These are phyloP conservation scores for Liopterus haemorrhoidalis DNA, from an alignment of 2,888 invertebrate species.

Conservation along the genomic window DNA sequence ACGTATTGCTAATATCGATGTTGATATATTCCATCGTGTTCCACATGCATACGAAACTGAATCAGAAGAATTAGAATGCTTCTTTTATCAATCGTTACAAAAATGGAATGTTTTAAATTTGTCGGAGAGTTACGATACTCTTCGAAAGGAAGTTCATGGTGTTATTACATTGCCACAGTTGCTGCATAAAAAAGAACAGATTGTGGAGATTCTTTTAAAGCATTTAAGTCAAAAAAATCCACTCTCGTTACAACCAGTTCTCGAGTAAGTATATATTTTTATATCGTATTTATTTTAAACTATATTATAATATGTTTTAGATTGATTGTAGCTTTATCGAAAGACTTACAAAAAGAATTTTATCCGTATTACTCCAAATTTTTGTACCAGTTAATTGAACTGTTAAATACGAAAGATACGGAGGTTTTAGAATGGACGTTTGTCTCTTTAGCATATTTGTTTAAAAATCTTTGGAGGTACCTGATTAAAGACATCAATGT, in stretches of 20 bases:
- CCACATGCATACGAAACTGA: slow-evolving; percentile 66
- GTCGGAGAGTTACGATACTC: slow-evolving; percentile 72
- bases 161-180: slow-evolving; percentile 81
- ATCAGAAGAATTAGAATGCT: slow-evolving; percentile 65
- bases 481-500: slow-evolving; percentile 71
- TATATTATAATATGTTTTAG: slow-evolving; percentile 46
- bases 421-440: slow-evolving; percentile 84
- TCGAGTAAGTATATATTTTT: slow-evolving; percentile 66
- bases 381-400: slow-evolving; percentile 63
- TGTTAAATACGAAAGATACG: slow-evolving; percentile 69
- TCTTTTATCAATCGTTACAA: slow-evolving; percentile 72
- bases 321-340: slow-evolving; percentile 75
- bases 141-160: slow-evolving; percentile 67
- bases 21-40: slow-evolving; percentile 82
- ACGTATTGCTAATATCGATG: slow-evolving; percentile 75
- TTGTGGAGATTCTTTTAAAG: slow-evolving; percentile 65
- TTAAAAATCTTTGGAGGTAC: slow-evolving; percentile 81
- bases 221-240: slow-evolving; percentile 67
- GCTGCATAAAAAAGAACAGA: slow-evolving; percentile 69
- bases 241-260: slow-evolving; percentile 69
- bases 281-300: slow-evolving; percentile 15
- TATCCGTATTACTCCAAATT: slow-evolving; percentile 77
- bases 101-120: slow-evolving; percentile 89
- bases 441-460: slow-evolving; percentile 79
- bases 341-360: slow-evolving; percentile 84